These are phyloP conservation scores for Tretioscincus oriximinensis DNA, from an alignment of 2,113 vertebrate genomes.

Conservation along the genomic window DNA sequence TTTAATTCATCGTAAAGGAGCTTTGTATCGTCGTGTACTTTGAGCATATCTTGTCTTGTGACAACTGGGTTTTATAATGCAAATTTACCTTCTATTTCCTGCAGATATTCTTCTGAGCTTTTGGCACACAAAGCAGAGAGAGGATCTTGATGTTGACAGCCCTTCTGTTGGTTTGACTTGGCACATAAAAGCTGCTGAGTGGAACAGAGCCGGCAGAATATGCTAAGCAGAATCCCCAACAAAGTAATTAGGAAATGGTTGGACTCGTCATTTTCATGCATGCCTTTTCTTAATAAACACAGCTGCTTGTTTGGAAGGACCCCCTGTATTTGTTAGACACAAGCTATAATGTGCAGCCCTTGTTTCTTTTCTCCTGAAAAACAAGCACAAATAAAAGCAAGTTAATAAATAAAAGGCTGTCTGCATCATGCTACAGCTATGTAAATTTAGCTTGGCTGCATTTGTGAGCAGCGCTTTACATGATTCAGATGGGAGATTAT, in stretches of 20 bases:
- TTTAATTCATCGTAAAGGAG: not conserved
- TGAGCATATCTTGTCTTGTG: not conserved
- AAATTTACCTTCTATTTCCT: constrained; percentile 32
- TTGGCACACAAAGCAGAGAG: constrained; percentile 40
- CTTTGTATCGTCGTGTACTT: not conserved
- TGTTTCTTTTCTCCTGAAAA: constrained; percentile 34
- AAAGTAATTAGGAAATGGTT: constrained; percentile 52
- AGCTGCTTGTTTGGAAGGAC: constrained; percentile 58
- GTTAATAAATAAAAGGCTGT: constrained; percentile 27
- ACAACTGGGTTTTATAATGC: constrained; percentile 40
- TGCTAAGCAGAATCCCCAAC: constrained; percentile 28
- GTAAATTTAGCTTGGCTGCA: constrained; percentile 36
- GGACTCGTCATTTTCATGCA: constrained; percentile 46
- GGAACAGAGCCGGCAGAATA: constrained; percentile 17
- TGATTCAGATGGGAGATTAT: constrained; percentile 31
- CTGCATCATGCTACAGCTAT: constrained; percentile 22
- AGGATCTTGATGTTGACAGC: not conserved
- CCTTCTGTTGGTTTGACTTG: constrained; percentile 10
- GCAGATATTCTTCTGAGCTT: constrained; percentile 1
- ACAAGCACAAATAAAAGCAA: constrained; percentile 15
- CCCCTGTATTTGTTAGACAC: constrained; percentile 34
- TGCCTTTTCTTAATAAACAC: constrained; percentile 63
- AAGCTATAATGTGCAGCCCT: not conserved
- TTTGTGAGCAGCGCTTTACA: constrained; percentile 29
- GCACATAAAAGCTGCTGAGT: constrained; percentile 43